Evolutionary conservation across 2,113 vertebrate species (phyloP).

Genomic region (Embiotoca jacksoni): DNA sequence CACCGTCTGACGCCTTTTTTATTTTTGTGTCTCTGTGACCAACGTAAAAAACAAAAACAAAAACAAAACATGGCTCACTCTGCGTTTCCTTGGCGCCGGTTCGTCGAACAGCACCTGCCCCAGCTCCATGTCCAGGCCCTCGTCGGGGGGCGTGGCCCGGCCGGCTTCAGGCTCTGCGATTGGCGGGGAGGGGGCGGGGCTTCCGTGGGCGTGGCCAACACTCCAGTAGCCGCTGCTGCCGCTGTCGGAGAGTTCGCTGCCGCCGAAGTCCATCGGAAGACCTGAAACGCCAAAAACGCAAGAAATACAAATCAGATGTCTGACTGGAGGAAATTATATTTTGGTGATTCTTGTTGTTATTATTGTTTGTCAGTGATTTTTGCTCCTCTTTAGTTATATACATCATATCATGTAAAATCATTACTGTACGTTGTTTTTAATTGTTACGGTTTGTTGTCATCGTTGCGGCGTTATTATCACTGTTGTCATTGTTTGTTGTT

Average conservation of each 20-base stretch:
- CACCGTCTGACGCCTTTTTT: not conserved
- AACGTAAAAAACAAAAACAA: not conserved
- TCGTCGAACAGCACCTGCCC: slow-evolving; percentile 90
- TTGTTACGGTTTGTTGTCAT: no score
- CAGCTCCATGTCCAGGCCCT: slow-evolving; percentile 89
- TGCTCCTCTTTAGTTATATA: no score
- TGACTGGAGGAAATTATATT: no score
- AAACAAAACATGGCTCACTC: slow-evolving; percentile 73
- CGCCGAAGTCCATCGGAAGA: slow-evolving; percentile 42
- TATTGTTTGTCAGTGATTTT: no score
- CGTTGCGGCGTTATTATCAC: no score
- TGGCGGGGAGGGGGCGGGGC: slow-evolving; percentile 87
- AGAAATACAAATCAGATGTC: no score
- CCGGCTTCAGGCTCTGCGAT: slow-evolving; percentile 79
- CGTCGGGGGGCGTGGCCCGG: slow-evolving; percentile 81
- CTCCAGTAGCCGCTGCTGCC: slow-evolving; percentile 94
- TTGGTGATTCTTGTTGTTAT: no score
- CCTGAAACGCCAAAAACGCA: slow-evolving; percentile 39
- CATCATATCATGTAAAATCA: no score
- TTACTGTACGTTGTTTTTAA: no score
- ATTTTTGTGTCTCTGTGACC: fast-evolving
- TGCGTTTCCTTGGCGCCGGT: slow-evolving; percentile 89
- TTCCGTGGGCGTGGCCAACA: slow-evolving; percentile 76
- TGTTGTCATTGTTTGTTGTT: no score
- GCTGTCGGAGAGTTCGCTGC: slow-evolving; percentile 84